These are phyloP conservation scores for Octodonta nipae DNA, from an alignment of 2,888 invertebrate species.

Conservation along the genomic window DNA sequence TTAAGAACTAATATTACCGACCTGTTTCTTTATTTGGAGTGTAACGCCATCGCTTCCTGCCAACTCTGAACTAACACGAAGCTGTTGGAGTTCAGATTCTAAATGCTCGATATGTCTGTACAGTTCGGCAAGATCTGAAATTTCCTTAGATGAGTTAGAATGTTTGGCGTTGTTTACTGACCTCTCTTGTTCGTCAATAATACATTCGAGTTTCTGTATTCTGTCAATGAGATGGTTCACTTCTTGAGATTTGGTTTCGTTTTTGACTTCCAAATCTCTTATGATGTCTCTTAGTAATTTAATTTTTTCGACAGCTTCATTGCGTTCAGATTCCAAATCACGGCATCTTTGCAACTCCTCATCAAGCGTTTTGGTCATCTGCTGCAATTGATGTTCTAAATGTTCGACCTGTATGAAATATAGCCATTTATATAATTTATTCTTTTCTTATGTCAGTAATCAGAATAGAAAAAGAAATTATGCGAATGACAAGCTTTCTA, in stretches of 20 bases:
- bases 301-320: slow-evolving; percentile 64
- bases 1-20: no score
- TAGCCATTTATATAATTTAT: no score
- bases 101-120: slow-evolving; percentile 38
- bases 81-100: slow-evolving; percentile 31
- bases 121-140: slow-evolving; percentile 31
- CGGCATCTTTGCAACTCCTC: slow-evolving; percentile 50
- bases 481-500: no score
- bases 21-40: slow-evolving; percentile 35
- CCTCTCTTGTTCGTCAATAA: slow-evolving; percentile 16
- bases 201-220: slow-evolving; percentile 43
- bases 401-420: slow-evolving; percentile 72
- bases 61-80: slow-evolving; percentile 28
- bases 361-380: slow-evolving; percentile 48
- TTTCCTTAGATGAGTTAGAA: slow-evolving; percentile 36
- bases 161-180: slow-evolving; percentile 3
- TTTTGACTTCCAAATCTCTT: slow-evolving; percentile 58
- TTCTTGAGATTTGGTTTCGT: slow-evolving; percentile 51
- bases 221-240: slow-evolving; percentile 42
- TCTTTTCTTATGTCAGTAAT: no score
- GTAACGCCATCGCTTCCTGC: slow-evolving; percentile 33
- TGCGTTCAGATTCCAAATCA: slow-evolving; percentile 55
- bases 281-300: slow-evolving; percentile 63
- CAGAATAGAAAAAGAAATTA: no score
- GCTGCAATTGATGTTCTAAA: slow-evolving; percentile 60